Conservation (phyloP, 1,140 invertebrate species). For the Macrotrachela quadricornifera region DNA sequence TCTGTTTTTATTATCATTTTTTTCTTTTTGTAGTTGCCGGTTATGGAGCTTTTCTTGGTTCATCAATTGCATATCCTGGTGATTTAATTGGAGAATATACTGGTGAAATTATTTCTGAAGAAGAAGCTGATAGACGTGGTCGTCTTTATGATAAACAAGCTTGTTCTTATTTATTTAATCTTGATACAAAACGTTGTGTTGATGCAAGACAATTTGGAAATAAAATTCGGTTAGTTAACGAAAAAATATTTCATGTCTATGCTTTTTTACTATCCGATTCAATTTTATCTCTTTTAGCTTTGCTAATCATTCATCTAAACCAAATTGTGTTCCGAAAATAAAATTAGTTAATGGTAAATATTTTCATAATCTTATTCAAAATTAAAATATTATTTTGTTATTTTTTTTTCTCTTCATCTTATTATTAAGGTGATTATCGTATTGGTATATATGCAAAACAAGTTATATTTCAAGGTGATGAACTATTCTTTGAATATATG, state of each 20-base stretch:
- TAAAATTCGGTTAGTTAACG: slow-evolving; percentile 71
- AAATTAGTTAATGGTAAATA: slow-evolving; percentile 83
- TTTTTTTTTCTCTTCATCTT: no score
- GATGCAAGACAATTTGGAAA: slow-evolving; percentile 96
- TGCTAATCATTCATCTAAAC: slow-evolving; percentile 97
- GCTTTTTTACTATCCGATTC: no score
- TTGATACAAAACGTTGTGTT: slow-evolving; percentile 94
- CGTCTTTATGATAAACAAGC: slow-evolving; percentile 99
- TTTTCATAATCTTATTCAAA: no score
- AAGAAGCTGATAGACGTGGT: slow-evolving; percentile 89
- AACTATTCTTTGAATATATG: slow-evolving; percentile 43
- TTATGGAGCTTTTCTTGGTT: slow-evolving; percentile 91
- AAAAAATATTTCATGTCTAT: no score
- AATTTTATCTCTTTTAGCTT: slow-evolving; percentile 39
- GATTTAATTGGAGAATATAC: slow-evolving; percentile 99
- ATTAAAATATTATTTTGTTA: no score
- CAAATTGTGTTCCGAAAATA: slow-evolving; percentile 88
- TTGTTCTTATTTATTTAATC: slow-evolving; percentile 96
- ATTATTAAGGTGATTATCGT: slow-evolving; percentile 75
- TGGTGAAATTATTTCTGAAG: slow-evolving; percentile 66
- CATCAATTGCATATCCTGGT: slow-evolving; percentile 81
- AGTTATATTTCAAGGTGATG: slow-evolving; percentile 82
- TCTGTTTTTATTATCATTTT: slow-evolving; percentile 78
- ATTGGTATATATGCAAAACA: slow-evolving; percentile 98
- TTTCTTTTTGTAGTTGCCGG: slow-evolving; percentile 71